Evolutionary conservation across 2,113 vertebrate genomes (phyloP), one percentile per base, ranked within the genome.

Genomic region (Stigmatopora argus): DNA sequence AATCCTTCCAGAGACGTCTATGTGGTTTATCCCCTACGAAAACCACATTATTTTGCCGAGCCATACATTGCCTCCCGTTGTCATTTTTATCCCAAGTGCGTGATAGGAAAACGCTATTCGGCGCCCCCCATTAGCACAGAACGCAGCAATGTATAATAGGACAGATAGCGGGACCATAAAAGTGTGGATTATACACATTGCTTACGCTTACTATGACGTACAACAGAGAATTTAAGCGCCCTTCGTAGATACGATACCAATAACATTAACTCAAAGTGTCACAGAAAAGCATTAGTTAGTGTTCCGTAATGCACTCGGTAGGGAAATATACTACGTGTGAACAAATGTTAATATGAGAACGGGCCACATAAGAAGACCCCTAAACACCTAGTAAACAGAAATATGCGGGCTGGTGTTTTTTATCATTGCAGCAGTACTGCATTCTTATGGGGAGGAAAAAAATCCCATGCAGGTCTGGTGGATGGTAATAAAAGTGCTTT

Each of bases 161-260:
- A 18, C 3, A 66, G 63, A 67, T 66, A 66, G 63, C 62, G 13
- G 14, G 4, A 57, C 47, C 14, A 46, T 15, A 45, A 63, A 58
- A 69, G 45, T 5, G 15, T 66, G 56, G 17, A 26, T 41, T 46
- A 38, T 61, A 44, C 51, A 55, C 56, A 18, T 21, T 66, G 11
- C 21, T 45, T 55, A 34, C 63, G 45, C 58, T 26, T 68, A 15
- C 67, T 19, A 67, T 76, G 62, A 58, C 21, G 69, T 14, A 38
- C 23, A 65, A 9, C 21, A 11, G 62, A 63, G 62, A 76, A 49
- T 49, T 49, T 62, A 58, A 56, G 62, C 21, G 31, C 41, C 65
- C 49, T 31, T 48, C 34, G 19, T 77, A 72, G 72, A 77, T 70
- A 73, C 52, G 70, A 73, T 68, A 74, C 55, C 56, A 78, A 65